Conservation (phyloP, 1,140 invertebrate species). For the Drosophila punjabiensis region DNA sequence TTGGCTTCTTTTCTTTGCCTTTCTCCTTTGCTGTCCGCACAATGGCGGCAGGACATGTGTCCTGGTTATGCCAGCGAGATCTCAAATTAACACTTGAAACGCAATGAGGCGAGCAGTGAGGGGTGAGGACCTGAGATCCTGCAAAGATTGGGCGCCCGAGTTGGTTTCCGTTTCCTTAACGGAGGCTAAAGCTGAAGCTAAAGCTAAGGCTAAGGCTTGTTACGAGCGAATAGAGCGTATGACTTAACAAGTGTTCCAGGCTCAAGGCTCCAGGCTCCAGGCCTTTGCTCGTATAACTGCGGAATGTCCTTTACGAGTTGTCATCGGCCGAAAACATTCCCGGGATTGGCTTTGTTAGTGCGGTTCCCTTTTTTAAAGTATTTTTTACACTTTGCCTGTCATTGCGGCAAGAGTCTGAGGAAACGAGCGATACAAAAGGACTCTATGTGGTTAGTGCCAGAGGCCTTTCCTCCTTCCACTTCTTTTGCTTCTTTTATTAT, state of each 20-base stretch:
- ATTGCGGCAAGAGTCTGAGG: conserved; percentile 5
- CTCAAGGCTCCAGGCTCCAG: conserved; percentile 13
- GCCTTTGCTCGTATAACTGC: background rate
- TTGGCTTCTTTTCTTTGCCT: conserved; percentile 27
- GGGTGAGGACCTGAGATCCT: conserved; percentile 10
- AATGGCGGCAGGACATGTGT: conserved; percentile 41
- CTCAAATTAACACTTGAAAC: conserved; percentile 74
- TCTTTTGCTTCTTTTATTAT: conserved; percentile 43
- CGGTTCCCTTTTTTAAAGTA: conserved; percentile 34
- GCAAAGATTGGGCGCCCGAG: conserved; percentile 26
- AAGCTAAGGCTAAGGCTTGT: conserved; percentile 28
- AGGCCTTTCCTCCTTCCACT: conserved; percentile 25
- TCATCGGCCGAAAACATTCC: conserved; percentile 49
- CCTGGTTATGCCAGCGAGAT: conserved; percentile 57
- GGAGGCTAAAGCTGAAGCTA: background rate
- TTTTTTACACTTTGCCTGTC: conserved; percentile 56
- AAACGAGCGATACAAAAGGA: conserved; percentile 16
- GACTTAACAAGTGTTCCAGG: conserved; percentile 57
- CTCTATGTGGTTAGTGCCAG: conserved; percentile 51
- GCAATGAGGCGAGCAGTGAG: conserved; percentile 46
- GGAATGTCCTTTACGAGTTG: conserved; percentile 50
- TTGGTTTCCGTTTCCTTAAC: conserved; percentile 9
- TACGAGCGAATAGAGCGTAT: conserved; percentile 61
- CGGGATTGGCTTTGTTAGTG: conserved; percentile 57
- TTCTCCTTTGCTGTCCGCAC: conserved; percentile 24